Evolutionary conservation across 2,113 vertebrate genomes (phyloP).

Genomic region (Cochlearius cochlearius): DNA sequence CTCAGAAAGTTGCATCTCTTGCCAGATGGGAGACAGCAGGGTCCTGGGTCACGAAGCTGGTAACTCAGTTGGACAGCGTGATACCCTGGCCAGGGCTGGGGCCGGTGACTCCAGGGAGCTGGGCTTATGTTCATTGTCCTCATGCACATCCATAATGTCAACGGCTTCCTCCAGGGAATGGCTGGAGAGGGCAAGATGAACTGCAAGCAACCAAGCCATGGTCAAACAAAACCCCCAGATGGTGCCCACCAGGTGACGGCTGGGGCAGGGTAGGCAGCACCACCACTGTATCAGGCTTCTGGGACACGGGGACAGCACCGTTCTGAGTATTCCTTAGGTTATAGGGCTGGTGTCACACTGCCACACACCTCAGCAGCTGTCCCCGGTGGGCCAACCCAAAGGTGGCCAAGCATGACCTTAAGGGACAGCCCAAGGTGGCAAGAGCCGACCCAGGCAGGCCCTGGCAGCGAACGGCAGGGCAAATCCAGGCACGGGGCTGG

Average conservation of each 20-base stretch:
- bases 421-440: not conserved
- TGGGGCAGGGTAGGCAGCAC: not conserved
- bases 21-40: not conserved
- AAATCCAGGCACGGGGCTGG: not conserved
- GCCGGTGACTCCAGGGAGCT: not conserved
- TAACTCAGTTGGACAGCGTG: not conserved
- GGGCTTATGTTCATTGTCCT: not conserved
- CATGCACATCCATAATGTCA: not conserved
- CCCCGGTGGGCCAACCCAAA: not conserved
- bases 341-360: not conserved
- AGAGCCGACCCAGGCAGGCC: not conserved
- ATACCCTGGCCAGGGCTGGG: not conserved
- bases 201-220: not conserved
- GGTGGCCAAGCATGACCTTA: not conserved
- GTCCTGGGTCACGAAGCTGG: not conserved
- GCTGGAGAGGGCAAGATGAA: not conserved
- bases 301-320: not conserved
- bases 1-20: not conserved
- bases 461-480: not conserved
- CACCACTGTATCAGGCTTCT: too few relatives aligned
- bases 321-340: not conserved
- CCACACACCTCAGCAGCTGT: not conserved
- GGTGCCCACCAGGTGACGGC: not conserved
- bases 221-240: not conserved
- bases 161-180: not conserved